Percentiles rank a stretch among this genome's conserved stretches.
Conservation (phyloP, 1,140 invertebrate species). For the Rhynchophorus ferrugineus region DNA sequence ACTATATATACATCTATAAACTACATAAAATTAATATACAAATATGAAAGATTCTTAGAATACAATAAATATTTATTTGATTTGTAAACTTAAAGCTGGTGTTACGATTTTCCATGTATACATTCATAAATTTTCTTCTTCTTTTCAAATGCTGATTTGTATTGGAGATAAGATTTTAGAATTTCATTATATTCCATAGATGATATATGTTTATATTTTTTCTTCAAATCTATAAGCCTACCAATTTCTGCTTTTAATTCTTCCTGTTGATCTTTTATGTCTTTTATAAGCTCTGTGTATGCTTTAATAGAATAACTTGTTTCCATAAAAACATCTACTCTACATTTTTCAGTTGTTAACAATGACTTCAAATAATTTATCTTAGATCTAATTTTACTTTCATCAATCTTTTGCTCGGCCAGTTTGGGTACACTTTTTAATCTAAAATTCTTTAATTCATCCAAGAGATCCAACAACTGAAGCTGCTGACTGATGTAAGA, state of each 20-base stretch:
- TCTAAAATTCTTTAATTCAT: constrained; percentile 25
- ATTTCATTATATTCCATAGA: constrained; percentile 35
- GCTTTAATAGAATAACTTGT: constrained; percentile 26
- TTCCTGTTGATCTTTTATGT: constrained; percentile 30
- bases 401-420: constrained; percentile 18
- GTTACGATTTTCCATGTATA: neutral
- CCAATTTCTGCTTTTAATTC: constrained; percentile 28
- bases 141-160: constrained; percentile 30
- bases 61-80: no score
- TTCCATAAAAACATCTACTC: constrained; percentile 32
- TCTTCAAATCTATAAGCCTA: constrained; percentile 25
- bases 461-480: constrained; percentile 20
- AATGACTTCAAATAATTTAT: constrained; percentile 26
- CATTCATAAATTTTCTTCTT: constrained; percentile 26
- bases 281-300: constrained; percentile 29
- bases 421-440: constrained; percentile 21
- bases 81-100: no score
- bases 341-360: constrained; percentile 22
- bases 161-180: constrained; percentile 29
- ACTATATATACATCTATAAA: no score
- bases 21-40: no score
- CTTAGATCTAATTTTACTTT: constrained; percentile 23
- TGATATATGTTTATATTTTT: constrained; percentile 29
- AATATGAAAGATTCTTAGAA: no score
- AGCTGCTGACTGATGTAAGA: constrained; percentile 23